Percentiles rank a stretch among this genome's conserved stretches.
Conservation (phyloP, 2,888 invertebrate species). For the Opisthograptis luteolata region DNA sequence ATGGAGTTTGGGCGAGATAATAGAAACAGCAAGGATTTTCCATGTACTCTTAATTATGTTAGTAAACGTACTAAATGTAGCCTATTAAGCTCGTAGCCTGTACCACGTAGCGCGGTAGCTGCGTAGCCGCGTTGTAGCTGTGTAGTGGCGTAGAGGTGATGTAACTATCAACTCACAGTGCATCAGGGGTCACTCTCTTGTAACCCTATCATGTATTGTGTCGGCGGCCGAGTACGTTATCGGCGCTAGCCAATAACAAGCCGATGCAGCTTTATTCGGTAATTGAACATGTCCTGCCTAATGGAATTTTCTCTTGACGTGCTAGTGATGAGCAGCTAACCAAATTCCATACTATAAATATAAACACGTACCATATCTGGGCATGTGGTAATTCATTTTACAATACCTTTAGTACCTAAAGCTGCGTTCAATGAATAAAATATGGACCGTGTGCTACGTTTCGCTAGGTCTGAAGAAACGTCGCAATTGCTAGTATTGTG, state of each 20-base stretch:
- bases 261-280: conserved; percentile 50
- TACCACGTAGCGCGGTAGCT: conserved; percentile 29
- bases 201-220: conserved; percentile 41
- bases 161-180: conserved; percentile 42
- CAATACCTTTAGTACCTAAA: conserved; percentile 1
- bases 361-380: conserved; percentile 4
- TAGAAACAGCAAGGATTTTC: neutral
- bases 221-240: conserved; percentile 32
- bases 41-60: neutral
- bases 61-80: conserved; percentile 7
- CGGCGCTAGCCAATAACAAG: conserved; percentile 43
- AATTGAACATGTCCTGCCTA: conserved; percentile 75
- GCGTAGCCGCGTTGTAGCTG: conserved; percentile 38
- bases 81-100: conserved; percentile 18
- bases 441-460: conserved; percentile 25
- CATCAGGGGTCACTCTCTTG: conserved; percentile 30
- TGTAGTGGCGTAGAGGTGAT: conserved; percentile 32
- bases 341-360: conserved; percentile 12
- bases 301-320: conserved; percentile 65
- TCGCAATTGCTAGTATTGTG: conserved; percentile 68
- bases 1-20: neutral
- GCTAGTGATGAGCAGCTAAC: conserved; percentile 27
- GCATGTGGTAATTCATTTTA: conserved; percentile 6
- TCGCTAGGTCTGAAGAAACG: conserved; percentile 34
- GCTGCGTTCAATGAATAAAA: conserved; percentile 19